phyloP scores from a whole-genome alignment of 2,113 vertebrate species.

The Jacana jacana region DNA sequence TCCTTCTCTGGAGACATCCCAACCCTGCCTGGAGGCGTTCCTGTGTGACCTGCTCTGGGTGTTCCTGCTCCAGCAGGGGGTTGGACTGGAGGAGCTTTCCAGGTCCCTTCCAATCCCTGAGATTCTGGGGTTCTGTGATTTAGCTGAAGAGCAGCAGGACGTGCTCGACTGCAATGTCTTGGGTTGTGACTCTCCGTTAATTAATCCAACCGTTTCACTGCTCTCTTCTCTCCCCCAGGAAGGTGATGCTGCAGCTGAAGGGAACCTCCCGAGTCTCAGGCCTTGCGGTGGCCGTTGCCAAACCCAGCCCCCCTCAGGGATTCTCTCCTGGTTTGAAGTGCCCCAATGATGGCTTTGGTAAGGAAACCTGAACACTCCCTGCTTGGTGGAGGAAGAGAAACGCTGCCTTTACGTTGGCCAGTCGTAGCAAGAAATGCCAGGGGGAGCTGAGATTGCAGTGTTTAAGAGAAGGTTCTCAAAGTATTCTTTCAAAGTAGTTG shows the following conservation, averaged over 20 bases:
- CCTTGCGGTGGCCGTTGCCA: slow-evolving; percentile 82
- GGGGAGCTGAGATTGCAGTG: neutral
- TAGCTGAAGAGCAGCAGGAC: neutral
- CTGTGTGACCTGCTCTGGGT: too few species aligned
- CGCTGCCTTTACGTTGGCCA: neutral
- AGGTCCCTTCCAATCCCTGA: too few species aligned
- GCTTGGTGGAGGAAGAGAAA: too few species aligned
- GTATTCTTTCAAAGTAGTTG: neutral
- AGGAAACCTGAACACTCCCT: neutral
- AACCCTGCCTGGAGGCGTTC: too few species aligned
- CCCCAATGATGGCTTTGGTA: slow-evolving; percentile 88
- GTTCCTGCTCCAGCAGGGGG: too few species aligned
- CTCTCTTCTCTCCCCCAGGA: slow-evolving; percentile 47
- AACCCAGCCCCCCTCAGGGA: slow-evolving; percentile 56
- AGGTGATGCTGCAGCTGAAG: slow-evolving; percentile 85
- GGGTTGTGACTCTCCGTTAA: accelerated
- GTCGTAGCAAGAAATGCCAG: neutral
- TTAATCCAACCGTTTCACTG: accelerated
- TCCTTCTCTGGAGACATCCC: too few species aligned
- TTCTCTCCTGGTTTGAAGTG: slow-evolving; percentile 87
- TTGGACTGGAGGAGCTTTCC: too few species aligned
- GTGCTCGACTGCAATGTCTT: accelerated
- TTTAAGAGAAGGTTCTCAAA: neutral
- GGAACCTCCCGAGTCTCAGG: slow-evolving; percentile 81
- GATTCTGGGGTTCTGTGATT: too few species aligned